Evolutionary conservation across 1,140 invertebrate genomes (phyloP).

Genomic region (Aporrectodea caliginosa): DNA sequence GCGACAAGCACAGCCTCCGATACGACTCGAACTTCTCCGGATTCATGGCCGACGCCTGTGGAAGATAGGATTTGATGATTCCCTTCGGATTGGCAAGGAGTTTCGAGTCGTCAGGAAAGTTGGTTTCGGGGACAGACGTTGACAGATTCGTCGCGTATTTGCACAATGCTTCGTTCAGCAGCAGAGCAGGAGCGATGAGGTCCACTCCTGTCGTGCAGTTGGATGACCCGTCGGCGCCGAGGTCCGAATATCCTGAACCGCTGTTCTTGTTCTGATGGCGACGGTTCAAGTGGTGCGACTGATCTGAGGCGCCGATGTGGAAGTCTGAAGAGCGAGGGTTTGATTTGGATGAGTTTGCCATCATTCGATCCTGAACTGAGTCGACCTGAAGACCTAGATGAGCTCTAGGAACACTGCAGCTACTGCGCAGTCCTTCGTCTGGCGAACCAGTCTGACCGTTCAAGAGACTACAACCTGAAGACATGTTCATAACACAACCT

Average conservation of each 20-base stretch:
- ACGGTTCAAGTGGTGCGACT: not conserved
- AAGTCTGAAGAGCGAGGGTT: not conserved
- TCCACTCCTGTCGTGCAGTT: not conserved
- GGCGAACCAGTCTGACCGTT: not conserved
- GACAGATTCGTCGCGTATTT: not conserved
- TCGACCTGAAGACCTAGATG: not conserved
- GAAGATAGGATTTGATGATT: constrained; percentile 21
- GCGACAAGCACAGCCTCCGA: constrained; percentile 9
- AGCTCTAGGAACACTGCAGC: not conserved
- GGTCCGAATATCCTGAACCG: not conserved
- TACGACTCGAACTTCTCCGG: constrained; percentile 21
- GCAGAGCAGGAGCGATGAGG: constrained; percentile 7
- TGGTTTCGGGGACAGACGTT: not conserved
- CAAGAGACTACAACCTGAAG: not conserved
- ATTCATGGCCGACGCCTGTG: constrained; percentile 13
- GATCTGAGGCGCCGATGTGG: not conserved
- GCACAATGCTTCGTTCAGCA: not conserved
- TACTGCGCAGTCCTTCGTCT: not conserved
- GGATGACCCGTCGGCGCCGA: not conserved
- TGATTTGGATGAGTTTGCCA: not conserved
- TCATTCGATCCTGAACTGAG: not conserved
- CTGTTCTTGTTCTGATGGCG: not conserved
- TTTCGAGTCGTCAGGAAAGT: constrained; percentile 22
- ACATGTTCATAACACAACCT: not conserved
- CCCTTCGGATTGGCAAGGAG: constrained; percentile 24